Conservation (phyloP, 2,888 invertebrate species). For the Pseudanteris insignis region DNA sequence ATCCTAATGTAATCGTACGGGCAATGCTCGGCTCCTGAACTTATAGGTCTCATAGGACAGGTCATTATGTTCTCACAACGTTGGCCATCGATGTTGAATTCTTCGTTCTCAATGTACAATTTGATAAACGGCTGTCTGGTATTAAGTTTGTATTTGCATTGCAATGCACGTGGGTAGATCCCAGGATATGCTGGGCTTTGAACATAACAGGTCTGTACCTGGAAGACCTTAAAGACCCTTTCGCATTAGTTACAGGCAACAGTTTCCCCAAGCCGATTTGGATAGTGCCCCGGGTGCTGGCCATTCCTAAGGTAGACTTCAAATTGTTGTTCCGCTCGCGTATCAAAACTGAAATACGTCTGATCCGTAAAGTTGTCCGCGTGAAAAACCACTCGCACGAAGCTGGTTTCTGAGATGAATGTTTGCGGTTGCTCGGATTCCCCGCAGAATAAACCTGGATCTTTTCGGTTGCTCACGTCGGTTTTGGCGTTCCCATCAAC, state of each 20-base stretch:
- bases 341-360: conserved; percentile 86
- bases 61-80: conserved; percentile 95
- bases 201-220: conserved; percentile 91
- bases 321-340: conserved; percentile 89
- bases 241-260: conserved; percentile 91
- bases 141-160: conserved; percentile 90
- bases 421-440: conserved; percentile 94
- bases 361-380: conserved; percentile 94
- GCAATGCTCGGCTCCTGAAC: conserved; percentile 86
- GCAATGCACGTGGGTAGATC: conserved; percentile 88
- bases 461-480: conserved; percentile 86
- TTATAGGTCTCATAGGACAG: conserved; percentile 91
- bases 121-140: conserved; percentile 89
- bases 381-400: conserved; percentile 90
- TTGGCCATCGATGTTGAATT: conserved; percentile 93
- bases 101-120: conserved; percentile 90
- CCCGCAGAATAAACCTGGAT: conserved; percentile 91
- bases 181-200: conserved; percentile 94
- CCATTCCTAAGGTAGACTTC: conserved; percentile 91
- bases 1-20: conserved; percentile 90
- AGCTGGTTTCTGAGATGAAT: conserved; percentile 93
- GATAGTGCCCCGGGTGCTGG: conserved; percentile 93
- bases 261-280: conserved; percentile 87
- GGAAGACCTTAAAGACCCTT: conserved; percentile 85
- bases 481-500: conserved; percentile 91